Evolutionary conservation across 2,797 vertebrate species (phyloP).

Genomic region (Kryptopterus vitreolus): DNA sequence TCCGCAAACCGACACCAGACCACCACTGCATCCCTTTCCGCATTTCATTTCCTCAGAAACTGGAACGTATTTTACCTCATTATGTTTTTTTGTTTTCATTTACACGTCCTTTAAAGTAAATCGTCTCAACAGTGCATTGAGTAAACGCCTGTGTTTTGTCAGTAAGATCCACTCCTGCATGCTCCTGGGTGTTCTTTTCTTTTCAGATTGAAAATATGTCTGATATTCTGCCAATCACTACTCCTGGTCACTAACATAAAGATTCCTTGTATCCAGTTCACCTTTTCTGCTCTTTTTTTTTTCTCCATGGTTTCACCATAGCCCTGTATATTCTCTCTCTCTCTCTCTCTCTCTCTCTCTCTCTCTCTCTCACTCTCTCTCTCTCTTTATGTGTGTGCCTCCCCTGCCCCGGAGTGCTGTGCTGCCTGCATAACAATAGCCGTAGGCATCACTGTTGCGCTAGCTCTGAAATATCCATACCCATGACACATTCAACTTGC

Average conservation of each 20-base stretch:
- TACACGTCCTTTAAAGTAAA: not conserved
- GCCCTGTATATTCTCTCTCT: slow-evolving; percentile 50
- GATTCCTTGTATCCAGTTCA: slow-evolving; percentile 60
- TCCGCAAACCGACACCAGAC: not conserved
- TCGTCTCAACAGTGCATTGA: not conserved
- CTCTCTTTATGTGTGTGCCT: slow-evolving; percentile 50
- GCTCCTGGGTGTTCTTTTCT: slow-evolving; percentile 24
- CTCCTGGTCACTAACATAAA: slow-evolving; percentile 56
- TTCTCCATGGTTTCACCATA: slow-evolving; percentile 38
- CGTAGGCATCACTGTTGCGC: slow-evolving; percentile 15
- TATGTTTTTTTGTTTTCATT: not conserved
- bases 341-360: slow-evolving; percentile 47
- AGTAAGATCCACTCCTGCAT: not conserved
- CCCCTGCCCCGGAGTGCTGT: slow-evolving; percentile 46
- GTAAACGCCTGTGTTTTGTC: slow-evolving; percentile 4
- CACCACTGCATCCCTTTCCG: not conserved
- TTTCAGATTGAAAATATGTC: slow-evolving; percentile 55
- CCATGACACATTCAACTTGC: slow-evolving; percentile 47
- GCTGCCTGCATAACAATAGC: slow-evolving; percentile 45
- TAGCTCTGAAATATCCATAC: slow-evolving; percentile 50
- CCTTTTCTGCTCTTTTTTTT: slow-evolving; percentile 45
- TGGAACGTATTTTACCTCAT: too few relatives aligned
- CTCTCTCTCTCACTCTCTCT: slow-evolving; percentile 40
- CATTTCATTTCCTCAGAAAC: not conserved
- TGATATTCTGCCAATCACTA: slow-evolving; percentile 62